Conservation (phyloP, 2,113 vertebrate genomes). For the Vulpes lagopus region DNA sequence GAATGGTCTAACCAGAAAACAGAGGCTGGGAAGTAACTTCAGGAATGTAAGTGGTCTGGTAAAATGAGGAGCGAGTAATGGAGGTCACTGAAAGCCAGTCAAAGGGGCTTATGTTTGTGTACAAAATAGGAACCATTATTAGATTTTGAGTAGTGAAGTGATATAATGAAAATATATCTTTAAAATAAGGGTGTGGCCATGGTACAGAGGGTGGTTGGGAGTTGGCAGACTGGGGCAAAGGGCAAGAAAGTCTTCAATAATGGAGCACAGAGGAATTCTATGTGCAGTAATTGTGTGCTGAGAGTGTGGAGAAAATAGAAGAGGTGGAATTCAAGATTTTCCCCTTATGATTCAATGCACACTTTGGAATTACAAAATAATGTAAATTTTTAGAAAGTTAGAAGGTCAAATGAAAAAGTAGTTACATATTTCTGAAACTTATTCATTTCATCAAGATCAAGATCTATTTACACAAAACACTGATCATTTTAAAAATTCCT, state of each 20-base stretch:
- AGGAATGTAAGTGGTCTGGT: not conserved
- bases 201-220: not conserved
- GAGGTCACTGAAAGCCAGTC: not conserved
- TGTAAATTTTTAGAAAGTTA: constrained; percentile 10
- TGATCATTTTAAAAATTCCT: not conserved
- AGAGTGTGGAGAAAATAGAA: not conserved
- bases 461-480: not conserved
- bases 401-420: not conserved
- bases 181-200: not conserved
- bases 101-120: not conserved
- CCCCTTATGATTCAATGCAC: not conserved
- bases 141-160: not conserved
- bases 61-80: not conserved
- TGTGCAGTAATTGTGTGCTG: not conserved
- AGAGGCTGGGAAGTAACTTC: not conserved
- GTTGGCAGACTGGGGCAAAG: not conserved
- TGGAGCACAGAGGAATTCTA: not conserved
- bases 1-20: not conserved
- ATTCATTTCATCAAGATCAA: not conserved
- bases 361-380: constrained; percentile 23
- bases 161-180: not conserved
- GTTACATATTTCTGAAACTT: constrained; percentile 1
- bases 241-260: not conserved
- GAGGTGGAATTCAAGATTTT: not conserved
- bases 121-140: not conserved